A percentile compares a stretch with the other conserved stretches of the same genome.
These are phyloP conservation scores for Drosophila multiciliata DNA, from an alignment of 2,888 invertebrate species.

Conservation along the genomic window DNA sequence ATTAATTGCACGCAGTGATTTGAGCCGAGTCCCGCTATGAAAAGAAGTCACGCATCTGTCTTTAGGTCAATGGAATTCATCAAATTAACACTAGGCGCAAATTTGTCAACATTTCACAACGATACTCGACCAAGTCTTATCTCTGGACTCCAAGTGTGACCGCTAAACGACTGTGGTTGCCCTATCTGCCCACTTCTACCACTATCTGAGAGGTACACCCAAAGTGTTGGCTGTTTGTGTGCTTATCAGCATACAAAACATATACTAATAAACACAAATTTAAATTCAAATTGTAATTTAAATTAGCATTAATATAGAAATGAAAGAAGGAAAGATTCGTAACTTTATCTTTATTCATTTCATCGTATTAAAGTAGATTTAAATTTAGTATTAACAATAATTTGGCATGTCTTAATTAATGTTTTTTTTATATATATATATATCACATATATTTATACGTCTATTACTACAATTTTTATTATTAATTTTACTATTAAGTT, in stretches of 20 bases:
- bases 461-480: background rate
- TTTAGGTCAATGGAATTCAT: slow-evolving; percentile 42
- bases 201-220: slow-evolving; percentile 35
- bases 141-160: slow-evolving; percentile 51
- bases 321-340: background rate
- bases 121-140: slow-evolving; percentile 24
- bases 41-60: slow-evolving; percentile 15
- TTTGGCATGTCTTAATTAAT: background rate
- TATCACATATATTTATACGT: background rate
- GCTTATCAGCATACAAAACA: slow-evolving; percentile 35
- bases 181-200: slow-evolving; percentile 13
- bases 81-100: slow-evolving; percentile 55
- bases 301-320: background rate
- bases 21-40: background rate
- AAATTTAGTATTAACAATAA: background rate
- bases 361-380: too few relatives aligned
- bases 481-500: background rate
- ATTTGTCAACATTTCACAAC: slow-evolving; percentile 46
- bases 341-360: too few relatives aligned
- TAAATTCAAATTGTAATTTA: background rate
- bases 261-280: background rate
- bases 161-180: slow-evolving; percentile 52
- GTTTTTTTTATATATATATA: too few relatives aligned
- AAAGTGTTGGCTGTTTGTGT: slow-evolving; percentile 28
- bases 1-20: slow-evolving; percentile 36